Conservation (phyloP, 2,888 invertebrate species). For the Cantharis flavilabris region DNA sequence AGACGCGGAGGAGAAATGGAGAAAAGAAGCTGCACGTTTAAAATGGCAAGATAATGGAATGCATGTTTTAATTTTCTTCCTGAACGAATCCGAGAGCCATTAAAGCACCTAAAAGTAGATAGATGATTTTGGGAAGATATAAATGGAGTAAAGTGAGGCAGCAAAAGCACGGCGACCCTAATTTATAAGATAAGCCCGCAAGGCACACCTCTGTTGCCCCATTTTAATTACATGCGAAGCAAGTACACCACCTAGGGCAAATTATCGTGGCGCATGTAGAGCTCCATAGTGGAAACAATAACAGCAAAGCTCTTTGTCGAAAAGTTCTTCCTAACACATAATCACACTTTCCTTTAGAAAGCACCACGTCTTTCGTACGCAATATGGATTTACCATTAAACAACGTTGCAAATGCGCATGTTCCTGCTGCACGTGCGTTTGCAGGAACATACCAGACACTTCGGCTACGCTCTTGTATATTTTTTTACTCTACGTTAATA, state of each 20-base stretch:
- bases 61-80: background rate
- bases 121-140: constrained; percentile 2
- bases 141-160: constrained; percentile 12
- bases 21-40: background rate
- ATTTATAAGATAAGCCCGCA: constrained; percentile 30
- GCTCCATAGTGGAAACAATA: constrained; percentile 6
- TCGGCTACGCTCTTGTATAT: constrained; percentile 18
- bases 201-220: constrained; percentile 24
- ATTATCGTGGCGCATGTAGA: constrained; percentile 20
- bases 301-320: constrained; percentile 14
- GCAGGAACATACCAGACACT: constrained; percentile 30
- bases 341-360: constrained; percentile 10
- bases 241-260: constrained; percentile 23
- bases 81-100: background rate
- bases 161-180: constrained; percentile 19
- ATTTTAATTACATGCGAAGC: constrained; percentile 33
- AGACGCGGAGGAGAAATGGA: background rate
- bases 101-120: background rate
- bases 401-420: constrained; percentile 41
- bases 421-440: constrained; percentile 45
- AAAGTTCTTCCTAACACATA: constrained; percentile 4
- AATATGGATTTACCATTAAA: constrained; percentile 53
- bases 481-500: background rate
- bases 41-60: background rate
- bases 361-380: constrained; percentile 17